A percentile compares a stretch with the other conserved stretches of the same genome.
phyloP scores from a whole-genome alignment of 2,888 invertebrate genomes.

The Sarcophaga subvicina region DNA sequence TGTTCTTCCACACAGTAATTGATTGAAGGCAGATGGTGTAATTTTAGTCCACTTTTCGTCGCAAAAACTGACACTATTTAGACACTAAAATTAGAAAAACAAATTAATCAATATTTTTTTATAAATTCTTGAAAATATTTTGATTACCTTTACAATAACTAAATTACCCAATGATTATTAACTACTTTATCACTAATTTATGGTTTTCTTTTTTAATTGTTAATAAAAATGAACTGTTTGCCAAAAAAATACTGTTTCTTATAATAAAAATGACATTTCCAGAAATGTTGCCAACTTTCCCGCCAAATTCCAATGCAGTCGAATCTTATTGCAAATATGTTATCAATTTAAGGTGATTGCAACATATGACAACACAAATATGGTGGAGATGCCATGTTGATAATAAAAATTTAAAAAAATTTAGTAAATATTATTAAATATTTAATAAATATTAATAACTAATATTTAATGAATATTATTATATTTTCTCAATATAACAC shows the following conservation, averaged over 20 bases:
- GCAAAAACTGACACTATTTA: slow-evolving; percentile 21
- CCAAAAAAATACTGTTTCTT: slow-evolving; percentile 45
- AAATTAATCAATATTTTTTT: neutral
- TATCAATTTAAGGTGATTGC: slow-evolving; percentile 7
- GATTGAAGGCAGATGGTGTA: slow-evolving; percentile 27
- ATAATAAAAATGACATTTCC: slow-evolving; percentile 66
- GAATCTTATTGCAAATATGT: neutral
- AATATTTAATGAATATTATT: too few species aligned
- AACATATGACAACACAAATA: neutral
- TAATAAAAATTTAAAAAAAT: neutral
- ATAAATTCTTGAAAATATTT: neutral
- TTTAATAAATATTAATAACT: too few species aligned
- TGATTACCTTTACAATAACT: slow-evolving; percentile 27
- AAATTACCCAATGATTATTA: neutral
- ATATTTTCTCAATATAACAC: too few species aligned
- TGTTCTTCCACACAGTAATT: slow-evolving; percentile 27
- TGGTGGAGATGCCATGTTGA: neutral
- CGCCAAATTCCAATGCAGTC: slow-evolving; percentile 71
- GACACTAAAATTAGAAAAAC: slow-evolving; percentile 20
- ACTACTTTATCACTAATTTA: neutral
- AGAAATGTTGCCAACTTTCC: slow-evolving; percentile 68
- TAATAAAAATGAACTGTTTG: slow-evolving; percentile 41
- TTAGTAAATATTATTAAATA: too few species aligned
- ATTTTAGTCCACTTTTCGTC: slow-evolving; percentile 14
- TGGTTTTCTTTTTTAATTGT: slow-evolving; percentile 32